These are phyloP conservation scores for Drosophila littoralis DNA, from an alignment of 1,140 invertebrate genomes.

Conservation along the genomic window DNA sequence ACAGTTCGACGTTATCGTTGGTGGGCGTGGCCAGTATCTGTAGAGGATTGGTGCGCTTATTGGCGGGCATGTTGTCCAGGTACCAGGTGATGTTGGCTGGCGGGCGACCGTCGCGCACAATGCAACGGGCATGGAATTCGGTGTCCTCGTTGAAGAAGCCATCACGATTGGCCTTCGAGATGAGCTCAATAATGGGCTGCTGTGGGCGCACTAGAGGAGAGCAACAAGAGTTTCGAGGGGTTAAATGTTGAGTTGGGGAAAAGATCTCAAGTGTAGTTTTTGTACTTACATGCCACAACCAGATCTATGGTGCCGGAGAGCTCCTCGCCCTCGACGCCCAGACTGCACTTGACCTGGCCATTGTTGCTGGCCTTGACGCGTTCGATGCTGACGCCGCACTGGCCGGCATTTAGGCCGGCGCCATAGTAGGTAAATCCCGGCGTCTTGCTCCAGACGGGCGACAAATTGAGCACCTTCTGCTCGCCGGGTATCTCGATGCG, in stretches of 20 bases:
- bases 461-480: constrained; percentile 77
- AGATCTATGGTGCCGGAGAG: constrained; percentile 87
- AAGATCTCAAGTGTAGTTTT: not conserved
- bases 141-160: constrained; percentile 87
- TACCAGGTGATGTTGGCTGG: constrained; percentile 89
- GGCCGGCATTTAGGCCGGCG: constrained; percentile 86
- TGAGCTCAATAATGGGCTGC: constrained; percentile 86
- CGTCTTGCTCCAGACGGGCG: constrained; percentile 75
- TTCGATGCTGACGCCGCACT: constrained; percentile 89
- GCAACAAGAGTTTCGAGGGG: not conserved
- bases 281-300: constrained; percentile 89
- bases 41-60: constrained; percentile 86
- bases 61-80: constrained; percentile 87
- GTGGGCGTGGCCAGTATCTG: constrained; percentile 84
- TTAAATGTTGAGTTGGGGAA: not conserved
- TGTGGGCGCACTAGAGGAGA: constrained; percentile 86
- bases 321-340: constrained; percentile 85
- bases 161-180: constrained; percentile 83
- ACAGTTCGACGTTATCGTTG: constrained; percentile 84
- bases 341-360: constrained; percentile 88
- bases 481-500: constrained; percentile 85
- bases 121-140: constrained; percentile 87
- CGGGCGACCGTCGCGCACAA: constrained; percentile 88
- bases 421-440: constrained; percentile 85
- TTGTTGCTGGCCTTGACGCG: constrained; percentile 87